These are phyloP conservation scores for Sphaerodactylus townsendi DNA, from an alignment of 2,113 vertebrate genomes.

Conservation along the genomic window DNA sequence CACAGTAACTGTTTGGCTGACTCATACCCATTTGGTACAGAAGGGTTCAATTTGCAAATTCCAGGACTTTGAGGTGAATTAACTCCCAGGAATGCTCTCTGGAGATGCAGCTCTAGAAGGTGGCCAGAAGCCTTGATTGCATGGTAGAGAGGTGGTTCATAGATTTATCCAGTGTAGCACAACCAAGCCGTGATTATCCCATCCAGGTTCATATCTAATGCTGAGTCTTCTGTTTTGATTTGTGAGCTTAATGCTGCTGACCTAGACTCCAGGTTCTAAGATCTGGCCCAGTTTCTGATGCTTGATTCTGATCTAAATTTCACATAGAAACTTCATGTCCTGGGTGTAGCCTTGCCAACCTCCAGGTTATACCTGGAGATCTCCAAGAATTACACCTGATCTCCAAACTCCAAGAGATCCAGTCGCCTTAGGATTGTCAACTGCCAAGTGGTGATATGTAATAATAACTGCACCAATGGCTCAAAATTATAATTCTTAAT, in stretches of 20 bases:
- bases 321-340: no score
- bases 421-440: no score
- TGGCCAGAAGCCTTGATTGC: rapidly evolving
- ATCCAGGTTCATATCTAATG: not conserved
- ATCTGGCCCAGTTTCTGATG: not conserved
- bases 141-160: not conserved
- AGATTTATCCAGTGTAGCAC: rapidly evolving
- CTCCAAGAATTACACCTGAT: no score
- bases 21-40: conserved; percentile 30
- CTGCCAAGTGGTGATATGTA: no score
- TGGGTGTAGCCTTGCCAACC: no score
- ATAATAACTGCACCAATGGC: no score
- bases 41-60: conserved; percentile 32
- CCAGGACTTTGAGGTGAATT: not conserved
- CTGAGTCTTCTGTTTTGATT: not conserved
- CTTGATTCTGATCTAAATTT: no score
- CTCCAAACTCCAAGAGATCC: no score
- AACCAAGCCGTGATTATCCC: not conserved
- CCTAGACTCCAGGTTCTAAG: not conserved
- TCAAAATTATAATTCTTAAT: no score
- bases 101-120: not conserved
- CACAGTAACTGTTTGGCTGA: conserved; percentile 47
- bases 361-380: no score
- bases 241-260: not conserved
- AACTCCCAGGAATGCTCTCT: conserved; percentile 22